phyloP scores from a whole-genome alignment of 2,888 invertebrate genomes.

The Nebria salina region DNA sequence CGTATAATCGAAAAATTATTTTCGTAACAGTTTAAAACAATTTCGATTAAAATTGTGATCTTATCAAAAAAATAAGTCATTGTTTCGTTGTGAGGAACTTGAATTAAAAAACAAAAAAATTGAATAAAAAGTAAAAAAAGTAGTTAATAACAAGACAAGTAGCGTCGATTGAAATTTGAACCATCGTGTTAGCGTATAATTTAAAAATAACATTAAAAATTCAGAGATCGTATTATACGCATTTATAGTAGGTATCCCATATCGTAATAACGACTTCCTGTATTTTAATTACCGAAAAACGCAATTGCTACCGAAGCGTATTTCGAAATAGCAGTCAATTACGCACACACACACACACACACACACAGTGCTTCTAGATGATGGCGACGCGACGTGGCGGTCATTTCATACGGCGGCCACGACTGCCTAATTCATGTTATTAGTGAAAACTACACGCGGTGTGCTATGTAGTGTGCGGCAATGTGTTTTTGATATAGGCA shows the following conservation, averaged over 20 bases:
- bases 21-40: no score
- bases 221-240: slow-evolving; percentile 35
- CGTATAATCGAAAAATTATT: no score
- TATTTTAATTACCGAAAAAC: slow-evolving; percentile 43
- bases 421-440: slow-evolving; percentile 41
- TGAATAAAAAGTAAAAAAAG: not conserved
- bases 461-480: slow-evolving; percentile 24
- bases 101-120: not conserved
- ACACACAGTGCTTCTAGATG: not conserved
- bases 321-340: slow-evolving; percentile 42
- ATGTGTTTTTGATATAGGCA: not conserved
- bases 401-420: not conserved
- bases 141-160: no score
- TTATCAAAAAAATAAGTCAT: no score
- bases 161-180: slow-evolving; percentile 38
- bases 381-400: slow-evolving; percentile 20
- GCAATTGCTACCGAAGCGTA: slow-evolving; percentile 44
- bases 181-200: slow-evolving; percentile 21
- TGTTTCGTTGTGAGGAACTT: no score
- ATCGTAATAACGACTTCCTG: slow-evolving; percentile 43
- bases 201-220: slow-evolving; percentile 38
- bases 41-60: no score
- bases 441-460: slow-evolving; percentile 27
- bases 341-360: not conserved
- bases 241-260: slow-evolving; percentile 18